Base-by-base conservation (phyloP, 2,797 vertebrate species). In the Bufotes viridis region DNA sequence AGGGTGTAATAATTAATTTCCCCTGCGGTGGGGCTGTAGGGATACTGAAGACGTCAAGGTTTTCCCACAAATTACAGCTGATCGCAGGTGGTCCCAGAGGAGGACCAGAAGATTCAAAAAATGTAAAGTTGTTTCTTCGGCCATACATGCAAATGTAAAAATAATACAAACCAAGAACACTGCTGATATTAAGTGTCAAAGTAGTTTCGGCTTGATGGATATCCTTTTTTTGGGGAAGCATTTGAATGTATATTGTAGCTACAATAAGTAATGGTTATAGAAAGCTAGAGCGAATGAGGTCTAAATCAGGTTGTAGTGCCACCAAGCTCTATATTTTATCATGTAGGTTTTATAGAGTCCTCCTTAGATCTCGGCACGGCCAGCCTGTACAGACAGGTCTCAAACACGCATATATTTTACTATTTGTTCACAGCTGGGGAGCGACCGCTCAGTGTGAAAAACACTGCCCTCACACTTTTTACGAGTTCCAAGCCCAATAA, bases 341-440 rank as follows among this genome's bases (percentile, higher is more conserved):
- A 5, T 34, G 9, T 60, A 80, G 12, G 24, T 42, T 60, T 80
- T 61, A 60, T 22, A 20, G 26, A 57, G 61, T 61, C 26, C 78
- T 80, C 26, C 55, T 60, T 12, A 20, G 24, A 60, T 26, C 14
- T 34, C 17, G 24, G 55, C n/a, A 29, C 9, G 9, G 55, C 57
- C 6, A 26, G 57, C 6, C 24, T 29, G n/a, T 57, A 51, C 42
- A 51, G 18, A 75, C 42, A 75, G 42, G 34, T 22, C 74, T 78
- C 22, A 78, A 76, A 78, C 49, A 53, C 74, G 13, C 74, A 80
- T 60, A 34, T 61, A 80, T 80, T 80, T 60, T 65, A 78, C 74
- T 53, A 24, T 60, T 60, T 60, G 61, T 80, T 80, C 55, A 58
- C 74, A 65, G 78, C 57, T 60, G 55, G 20, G 78, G 55, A 61